phyloP scores from a whole-genome alignment of 2,113 vertebrate genomes.

The Dolichallabes microphthalmus region DNA sequence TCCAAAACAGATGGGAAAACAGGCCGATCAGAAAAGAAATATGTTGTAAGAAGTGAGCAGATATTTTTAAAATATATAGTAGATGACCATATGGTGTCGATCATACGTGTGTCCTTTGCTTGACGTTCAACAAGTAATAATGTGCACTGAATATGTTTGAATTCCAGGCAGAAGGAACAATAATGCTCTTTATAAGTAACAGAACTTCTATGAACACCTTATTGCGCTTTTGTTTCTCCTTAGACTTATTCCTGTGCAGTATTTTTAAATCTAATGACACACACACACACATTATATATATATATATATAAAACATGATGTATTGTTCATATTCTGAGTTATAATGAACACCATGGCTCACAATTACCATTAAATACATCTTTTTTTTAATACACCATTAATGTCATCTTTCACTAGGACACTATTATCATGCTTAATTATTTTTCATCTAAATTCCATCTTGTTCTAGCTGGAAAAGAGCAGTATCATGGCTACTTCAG shows the following conservation, averaged over 20 bases:
- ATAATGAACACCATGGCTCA: neutral
- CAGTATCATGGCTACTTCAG: slow-evolving; percentile 1
- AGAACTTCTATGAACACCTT: neutral
- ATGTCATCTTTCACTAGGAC: slow-evolving; percentile 1
- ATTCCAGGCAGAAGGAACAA: neutral
- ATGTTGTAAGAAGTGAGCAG: neutral
- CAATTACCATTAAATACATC: neutral
- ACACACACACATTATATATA: too few species aligned
- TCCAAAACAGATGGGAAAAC: neutral
- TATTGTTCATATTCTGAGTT: slow-evolving; percentile 1
- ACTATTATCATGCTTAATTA: neutral
- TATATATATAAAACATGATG: neutral
- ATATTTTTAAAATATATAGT: neutral
- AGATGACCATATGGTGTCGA: neutral
- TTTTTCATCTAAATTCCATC: slow-evolving; percentile 9
- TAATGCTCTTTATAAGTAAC: neutral
- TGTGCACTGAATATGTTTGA: neutral
- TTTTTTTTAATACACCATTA: too few species aligned
- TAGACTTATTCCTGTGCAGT: neutral
- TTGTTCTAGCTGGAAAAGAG: neutral
- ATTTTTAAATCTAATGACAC: neutral
- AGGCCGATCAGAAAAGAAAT: neutral
- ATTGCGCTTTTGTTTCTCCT: neutral
- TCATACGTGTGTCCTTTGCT: neutral
- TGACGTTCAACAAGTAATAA: neutral